Conservation (phyloP, 2,797 vertebrate species). For the Acestrorhynchus altus region DNA sequence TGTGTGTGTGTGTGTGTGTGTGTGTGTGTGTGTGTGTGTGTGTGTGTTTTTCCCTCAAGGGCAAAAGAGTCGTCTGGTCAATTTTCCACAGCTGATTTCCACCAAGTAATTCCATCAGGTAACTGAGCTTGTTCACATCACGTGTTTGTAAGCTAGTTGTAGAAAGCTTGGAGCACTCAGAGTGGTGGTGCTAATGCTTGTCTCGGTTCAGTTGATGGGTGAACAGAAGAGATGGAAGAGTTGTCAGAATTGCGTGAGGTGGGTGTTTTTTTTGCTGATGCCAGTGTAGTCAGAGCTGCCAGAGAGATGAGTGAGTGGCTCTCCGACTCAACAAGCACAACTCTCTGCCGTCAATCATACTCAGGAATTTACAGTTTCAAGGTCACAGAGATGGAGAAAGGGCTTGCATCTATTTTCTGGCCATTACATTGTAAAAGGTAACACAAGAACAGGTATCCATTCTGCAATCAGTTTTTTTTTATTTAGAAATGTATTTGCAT, state of each 20-base stretch:
- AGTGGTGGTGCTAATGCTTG: neutral
- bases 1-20: neutral
- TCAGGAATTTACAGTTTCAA: conserved; percentile 12
- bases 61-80: conserved; percentile 24
- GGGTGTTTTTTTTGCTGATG: conserved; percentile 48
- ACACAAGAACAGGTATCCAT: too few relatives aligned
- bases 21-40: neutral
- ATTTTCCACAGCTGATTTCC: conserved; percentile 48
- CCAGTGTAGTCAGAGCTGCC: conserved; percentile 32
- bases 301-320: conserved; percentile 47
- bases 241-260: conserved; percentile 33
- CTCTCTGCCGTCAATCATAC: conserved; percentile 40
- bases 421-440: too few relatives aligned
- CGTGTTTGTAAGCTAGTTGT: conserved; percentile 39
- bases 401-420: neutral
- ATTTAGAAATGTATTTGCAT: too few relatives aligned
- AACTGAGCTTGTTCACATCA: conserved; percentile 30
- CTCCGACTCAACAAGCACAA: conserved; percentile 21
- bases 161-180: conserved; percentile 22
- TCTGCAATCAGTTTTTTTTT: too few relatives aligned
- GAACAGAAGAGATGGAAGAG: conserved; percentile 5
- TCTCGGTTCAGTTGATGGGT: neutral
- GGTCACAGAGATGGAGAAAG: conserved; percentile 25
- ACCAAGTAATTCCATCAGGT: conserved; percentile 51
- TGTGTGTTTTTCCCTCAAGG: conserved; percentile 28